Percentiles rank a stretch among this genome's conserved stretches.
Evolutionary conservation across 2,888 invertebrate genomes (phyloP).

Genomic region (Mesoligia furuncula): DNA sequence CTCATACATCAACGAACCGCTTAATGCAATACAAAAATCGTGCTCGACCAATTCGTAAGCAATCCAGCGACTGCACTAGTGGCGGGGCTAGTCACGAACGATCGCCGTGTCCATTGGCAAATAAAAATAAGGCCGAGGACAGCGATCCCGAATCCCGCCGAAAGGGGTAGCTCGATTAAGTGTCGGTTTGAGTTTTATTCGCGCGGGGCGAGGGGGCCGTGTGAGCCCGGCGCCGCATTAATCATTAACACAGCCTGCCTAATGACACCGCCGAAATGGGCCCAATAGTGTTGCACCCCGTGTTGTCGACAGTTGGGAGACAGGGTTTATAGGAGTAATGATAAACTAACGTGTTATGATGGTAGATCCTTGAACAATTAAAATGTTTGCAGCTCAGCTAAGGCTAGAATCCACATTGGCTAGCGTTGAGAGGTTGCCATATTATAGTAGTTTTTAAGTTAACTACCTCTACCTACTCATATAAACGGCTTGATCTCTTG

Average conservation of each 20-base stretch:
- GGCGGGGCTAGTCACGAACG: slow-evolving; percentile 77
- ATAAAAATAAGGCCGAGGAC: slow-evolving; percentile 81
- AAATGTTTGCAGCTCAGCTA: not conserved
- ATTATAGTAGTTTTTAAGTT: not conserved
- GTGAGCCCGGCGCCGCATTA: slow-evolving; percentile 88
- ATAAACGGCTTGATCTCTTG: not conserved
- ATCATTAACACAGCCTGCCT: slow-evolving; percentile 90
- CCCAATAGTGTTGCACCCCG: slow-evolving; percentile 75
- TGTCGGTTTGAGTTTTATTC: slow-evolving; percentile 88
- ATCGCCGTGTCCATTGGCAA: slow-evolving; percentile 73
- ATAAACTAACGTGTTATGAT: slow-evolving; percentile 8
- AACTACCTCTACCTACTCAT: not conserved
- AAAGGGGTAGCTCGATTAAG: slow-evolving; percentile 90
- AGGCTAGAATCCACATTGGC: not conserved
- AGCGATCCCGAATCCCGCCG: slow-evolving; percentile 86
- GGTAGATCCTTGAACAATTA: not conserved
- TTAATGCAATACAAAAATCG: slow-evolving; percentile 80
- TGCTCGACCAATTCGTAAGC: slow-evolving; percentile 77
- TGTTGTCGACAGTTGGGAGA: slow-evolving; percentile 64
- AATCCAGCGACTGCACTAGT: slow-evolving; percentile 75
- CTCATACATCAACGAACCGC: slow-evolving; percentile 71
- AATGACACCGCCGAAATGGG: slow-evolving; percentile 90
- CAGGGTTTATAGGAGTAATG: slow-evolving; percentile 20
- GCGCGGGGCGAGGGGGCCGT: slow-evolving; percentile 76
- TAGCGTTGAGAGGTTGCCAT: not conserved